Base-by-base conservation (phyloP, 2,888 invertebrate genomes). In the Caenorhabditis auriculariae region DNA sequence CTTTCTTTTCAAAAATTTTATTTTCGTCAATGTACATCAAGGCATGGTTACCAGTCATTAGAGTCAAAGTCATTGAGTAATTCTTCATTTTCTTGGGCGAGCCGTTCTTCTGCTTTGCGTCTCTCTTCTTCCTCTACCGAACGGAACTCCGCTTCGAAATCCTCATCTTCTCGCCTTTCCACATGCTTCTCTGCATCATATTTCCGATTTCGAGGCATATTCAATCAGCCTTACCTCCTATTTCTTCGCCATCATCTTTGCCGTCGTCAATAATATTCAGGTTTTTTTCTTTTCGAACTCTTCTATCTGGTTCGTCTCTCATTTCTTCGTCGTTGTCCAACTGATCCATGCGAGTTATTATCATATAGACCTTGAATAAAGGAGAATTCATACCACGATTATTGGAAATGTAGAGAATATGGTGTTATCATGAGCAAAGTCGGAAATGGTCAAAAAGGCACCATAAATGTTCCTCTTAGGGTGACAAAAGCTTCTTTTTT, bases 181-280 rank as follows among this genome's bases (percentile, higher is more conserved):
- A 2, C n/a, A 5, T 43, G 4, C 17, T 6, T 19, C 5, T 7
- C 35, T 1, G 32, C 23, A 6, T 4, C n/a, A 12, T 35, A 35
- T n/a, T 6, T 21, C 23, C 12, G 17, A 42, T 35, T 9, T 46
- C 45, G n/a, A n/a, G n/a, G n/a, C n/a, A n/a, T n/a, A n/a, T n/a
- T n/a, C n/a, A n/a, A n/a, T 28, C 27, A 21, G 32, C 39, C 23
- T 29, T 6, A 29, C 32, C 48, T 35, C 46, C 32, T 19, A n/a
- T 38, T n/a, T 51, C 47, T n/a, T 52, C 57, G 17, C 50, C 45
- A 21, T 52, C 57, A 3, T 52, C 52, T 12, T 51, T 52, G 29
- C 57, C 57, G 19, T 58, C 57, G 32, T 58, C 57, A 27, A 58
- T 58, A 23, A 58, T 9, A 12, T 12, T 15, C 9, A 12, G 9